These are phyloP conservation scores for Bothrops jararaca DNA, from an alignment of 2,113 vertebrate genomes.

Conservation along the genomic window DNA sequence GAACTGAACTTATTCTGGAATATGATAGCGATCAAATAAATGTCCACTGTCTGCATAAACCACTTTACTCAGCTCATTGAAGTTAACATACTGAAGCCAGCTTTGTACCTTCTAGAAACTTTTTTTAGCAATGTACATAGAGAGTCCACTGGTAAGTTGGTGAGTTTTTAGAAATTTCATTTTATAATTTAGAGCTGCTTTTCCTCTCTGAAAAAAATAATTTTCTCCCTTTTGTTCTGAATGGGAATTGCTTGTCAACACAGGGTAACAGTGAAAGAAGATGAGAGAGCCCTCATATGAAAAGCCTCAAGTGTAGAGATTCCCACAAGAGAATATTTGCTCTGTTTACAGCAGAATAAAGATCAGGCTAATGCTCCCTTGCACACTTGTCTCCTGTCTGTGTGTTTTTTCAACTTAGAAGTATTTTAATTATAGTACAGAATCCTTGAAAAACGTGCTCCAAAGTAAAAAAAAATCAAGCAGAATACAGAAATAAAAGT, in stretches of 20 bases:
- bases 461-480: background rate
- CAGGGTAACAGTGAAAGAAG: background rate
- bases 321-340: background rate
- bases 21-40: background rate
- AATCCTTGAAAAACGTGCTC: background rate
- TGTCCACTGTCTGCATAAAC: background rate
- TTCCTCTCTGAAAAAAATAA: background rate
- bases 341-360: background rate
- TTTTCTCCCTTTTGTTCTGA: background rate
- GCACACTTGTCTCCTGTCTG: background rate
- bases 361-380: background rate
- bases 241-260: background rate
- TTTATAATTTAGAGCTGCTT: background rate
- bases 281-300: background rate
- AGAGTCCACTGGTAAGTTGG: background rate
- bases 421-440: background rate
- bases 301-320: background rate
- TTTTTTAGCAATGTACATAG: background rate
- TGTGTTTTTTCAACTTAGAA: background rate
- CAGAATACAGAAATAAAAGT: background rate
- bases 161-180: background rate
- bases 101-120: background rate
- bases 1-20: background rate
- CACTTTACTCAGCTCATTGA: background rate
- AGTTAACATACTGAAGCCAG: background rate